Evolutionary conservation across 2,797 vertebrate species (phyloP), one percentile per base, ranked within the genome.

Genomic region (Sebastiscus albofasciatus): DNA sequence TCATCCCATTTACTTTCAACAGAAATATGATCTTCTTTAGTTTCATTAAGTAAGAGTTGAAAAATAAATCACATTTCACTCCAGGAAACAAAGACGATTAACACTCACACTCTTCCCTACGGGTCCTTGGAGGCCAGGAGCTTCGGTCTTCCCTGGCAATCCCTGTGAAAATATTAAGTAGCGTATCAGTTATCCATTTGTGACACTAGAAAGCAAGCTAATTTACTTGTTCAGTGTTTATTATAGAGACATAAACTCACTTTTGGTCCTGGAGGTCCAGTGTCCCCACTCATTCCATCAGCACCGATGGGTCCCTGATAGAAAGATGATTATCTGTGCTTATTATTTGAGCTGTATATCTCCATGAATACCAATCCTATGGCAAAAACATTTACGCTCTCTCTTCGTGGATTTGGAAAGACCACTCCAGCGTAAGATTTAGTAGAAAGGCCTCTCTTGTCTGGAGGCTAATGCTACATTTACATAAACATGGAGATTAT

Each of bases 91-190:
- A 76, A 16, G 5, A 3, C 11, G 3, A 42, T 27, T 26, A 60
- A 65, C 31, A 91, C 96, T 95, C 70, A 96, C 96, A 83, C 31
- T 94, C 56, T 69, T 89, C 16, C 96, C 96, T 8, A 96, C 92
- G 13, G 82, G 87, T 62, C 96, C 96, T 89, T 96, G 96, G n/a
- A 77, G 62, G 54, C 95, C 96, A 61, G 87, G 46, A 72, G 75
- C 42, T 27, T 96, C 95, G 18, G 71, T 77, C 56, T 95, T 95
- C 24, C 96, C 96, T 55, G 82, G 73, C 2, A 93, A 80, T 74
- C 95, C 96, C 96, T 96, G 62, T 36, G 42, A 42, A 86, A 77
- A 81, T 4, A 81, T 71, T 80, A 12, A 61, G 9, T 20, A 54
- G 2, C 72, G 10, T 29, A 39, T 61, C 18, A 75, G 3, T 52